Evolutionary conservation across 2,888 invertebrate species (phyloP).

Genomic region (Drosophila acutilabella): DNA sequence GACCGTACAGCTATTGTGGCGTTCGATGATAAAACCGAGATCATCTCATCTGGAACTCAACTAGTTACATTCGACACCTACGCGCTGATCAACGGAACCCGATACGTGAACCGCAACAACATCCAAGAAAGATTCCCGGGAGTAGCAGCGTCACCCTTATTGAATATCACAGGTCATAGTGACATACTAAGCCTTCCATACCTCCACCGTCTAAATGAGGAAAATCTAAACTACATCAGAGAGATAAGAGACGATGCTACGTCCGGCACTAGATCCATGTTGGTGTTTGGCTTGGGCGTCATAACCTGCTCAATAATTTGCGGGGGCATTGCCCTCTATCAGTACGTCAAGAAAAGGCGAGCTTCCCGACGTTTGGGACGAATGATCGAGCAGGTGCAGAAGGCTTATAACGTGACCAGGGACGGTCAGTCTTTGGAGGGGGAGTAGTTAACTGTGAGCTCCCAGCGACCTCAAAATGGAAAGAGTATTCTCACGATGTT

Average conservation of each 20-base stretch:
- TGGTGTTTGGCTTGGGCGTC: too few species aligned
- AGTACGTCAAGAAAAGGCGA: background rate
- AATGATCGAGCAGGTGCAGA: background rate
- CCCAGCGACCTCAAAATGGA: background rate
- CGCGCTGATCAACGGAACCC: background rate
- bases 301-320: background rate
- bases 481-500: background rate
- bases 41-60: background rate
- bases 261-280: background rate
- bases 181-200: background rate
- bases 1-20: background rate
- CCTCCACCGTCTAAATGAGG: background rate
- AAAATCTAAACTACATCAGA: background rate
- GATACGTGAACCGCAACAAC: conserved; percentile 2
- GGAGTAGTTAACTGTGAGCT: background rate
- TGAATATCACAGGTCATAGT: conserved; percentile 8
- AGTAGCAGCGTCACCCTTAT: background rate
- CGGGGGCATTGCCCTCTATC: background rate
- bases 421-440: background rate
- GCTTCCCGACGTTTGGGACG: too few species aligned
- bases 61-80: background rate
- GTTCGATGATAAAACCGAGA: background rate
- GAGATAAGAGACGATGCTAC: background rate
- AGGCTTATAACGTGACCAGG: background rate
- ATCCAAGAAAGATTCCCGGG: background rate